Conservation (phyloP, 2,113 vertebrate genomes). For the Semnornis frantzii region DNA sequence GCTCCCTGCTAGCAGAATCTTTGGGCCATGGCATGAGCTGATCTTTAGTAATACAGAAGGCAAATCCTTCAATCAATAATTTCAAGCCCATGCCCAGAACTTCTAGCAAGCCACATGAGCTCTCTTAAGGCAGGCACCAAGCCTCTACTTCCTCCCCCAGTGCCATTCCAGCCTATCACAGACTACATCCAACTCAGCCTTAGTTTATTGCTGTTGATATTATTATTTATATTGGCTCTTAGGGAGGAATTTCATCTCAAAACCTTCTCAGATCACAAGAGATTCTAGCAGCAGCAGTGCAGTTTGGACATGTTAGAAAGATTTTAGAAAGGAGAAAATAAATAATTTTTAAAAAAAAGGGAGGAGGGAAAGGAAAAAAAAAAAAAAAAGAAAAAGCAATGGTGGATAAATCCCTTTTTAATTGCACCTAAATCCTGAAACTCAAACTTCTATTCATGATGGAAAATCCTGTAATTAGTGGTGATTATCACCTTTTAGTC, state of each 20-base stretch:
- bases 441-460: slow-evolving; percentile 58
- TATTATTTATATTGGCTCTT: slow-evolving; percentile 25
- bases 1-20: neutral
- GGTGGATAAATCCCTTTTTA: slow-evolving; percentile 67
- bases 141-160: neutral
- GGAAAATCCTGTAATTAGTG: slow-evolving; percentile 46
- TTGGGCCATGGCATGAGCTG: neutral
- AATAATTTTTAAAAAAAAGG: neutral
- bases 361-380: too few relatives aligned
- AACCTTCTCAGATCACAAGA: slow-evolving; percentile 63
- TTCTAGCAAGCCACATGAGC: neutral
- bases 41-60: neutral
- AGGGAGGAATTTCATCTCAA: slow-evolving; percentile 23
- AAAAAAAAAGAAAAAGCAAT: neutral
- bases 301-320: slow-evolving; percentile 4
- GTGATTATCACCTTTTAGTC: slow-evolving; percentile 60
- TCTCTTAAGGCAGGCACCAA: neutral
- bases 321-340: slow-evolving; percentile 40
- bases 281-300: slow-evolving; percentile 41
- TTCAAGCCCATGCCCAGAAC: neutral
- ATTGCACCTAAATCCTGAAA: slow-evolving; percentile 48
- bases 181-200: neutral
- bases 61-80: neutral
- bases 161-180: neutral
- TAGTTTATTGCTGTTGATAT: neutral